These are phyloP conservation scores for Tilapia sparmanii DNA, from an alignment of 2,113 vertebrate genomes.

Conservation along the genomic window DNA sequence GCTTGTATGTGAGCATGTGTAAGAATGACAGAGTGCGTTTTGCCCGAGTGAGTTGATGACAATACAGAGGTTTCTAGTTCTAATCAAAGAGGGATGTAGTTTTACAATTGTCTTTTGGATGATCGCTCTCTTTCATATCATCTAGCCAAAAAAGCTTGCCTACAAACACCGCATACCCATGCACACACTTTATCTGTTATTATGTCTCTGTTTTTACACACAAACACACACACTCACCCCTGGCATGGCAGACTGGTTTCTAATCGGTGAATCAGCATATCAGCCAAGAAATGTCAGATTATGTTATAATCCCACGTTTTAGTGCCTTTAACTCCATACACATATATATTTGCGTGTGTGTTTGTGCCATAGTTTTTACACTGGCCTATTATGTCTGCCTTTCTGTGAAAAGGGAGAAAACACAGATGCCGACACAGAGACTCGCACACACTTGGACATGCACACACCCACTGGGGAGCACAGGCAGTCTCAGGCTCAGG, in stretches of 20 bases:
- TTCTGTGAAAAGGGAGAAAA: neutral
- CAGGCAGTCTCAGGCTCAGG: neutral
- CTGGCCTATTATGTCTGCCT: conserved; percentile 9
- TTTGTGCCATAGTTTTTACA: neutral
- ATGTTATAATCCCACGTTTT: conserved; percentile 38
- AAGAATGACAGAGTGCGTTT: neutral
- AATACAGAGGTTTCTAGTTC: conserved; percentile 11
- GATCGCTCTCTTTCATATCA: conserved; percentile 41
- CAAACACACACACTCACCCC: neutral
- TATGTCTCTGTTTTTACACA: neutral
- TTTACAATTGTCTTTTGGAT: conserved; percentile 38
- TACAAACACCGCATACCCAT: neutral
- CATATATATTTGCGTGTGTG: neutral
- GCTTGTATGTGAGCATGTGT: neutral
- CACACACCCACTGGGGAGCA: neutral
- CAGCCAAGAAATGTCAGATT: conserved; percentile 54
- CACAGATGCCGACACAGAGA: neutral
- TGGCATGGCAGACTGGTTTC: conserved; percentile 36
- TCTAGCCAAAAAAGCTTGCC: conserved; percentile 2
- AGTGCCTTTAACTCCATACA: conserved; percentile 13
- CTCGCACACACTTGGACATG: neutral
- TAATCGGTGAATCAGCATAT: conserved; percentile 58
- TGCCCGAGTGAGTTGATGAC: neutral
- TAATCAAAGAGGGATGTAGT: conserved; percentile 38
- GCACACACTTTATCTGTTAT: neutral